These are phyloP conservation scores for Campopleginae sp. DNA, from an alignment of 2,888 invertebrate genomes.

Conservation along the genomic window DNA sequence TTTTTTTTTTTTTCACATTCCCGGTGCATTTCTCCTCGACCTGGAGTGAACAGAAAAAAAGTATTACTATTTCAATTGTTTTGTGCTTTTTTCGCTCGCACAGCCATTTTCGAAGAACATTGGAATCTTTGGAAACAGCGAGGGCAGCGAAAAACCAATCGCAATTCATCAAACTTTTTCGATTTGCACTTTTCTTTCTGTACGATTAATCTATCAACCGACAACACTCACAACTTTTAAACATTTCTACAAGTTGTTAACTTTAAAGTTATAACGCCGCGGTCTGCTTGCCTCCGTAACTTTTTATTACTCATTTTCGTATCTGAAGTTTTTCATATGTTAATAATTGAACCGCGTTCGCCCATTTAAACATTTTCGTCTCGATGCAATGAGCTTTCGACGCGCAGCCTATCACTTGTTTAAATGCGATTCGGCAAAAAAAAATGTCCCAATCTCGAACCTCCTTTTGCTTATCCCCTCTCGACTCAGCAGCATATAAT, in stretches of 20 bases:
- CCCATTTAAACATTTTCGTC: not conserved
- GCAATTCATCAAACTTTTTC: constrained; percentile 22
- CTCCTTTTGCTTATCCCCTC: not conserved
- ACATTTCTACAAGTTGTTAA: constrained; percentile 4
- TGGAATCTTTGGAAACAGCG: not conserved
- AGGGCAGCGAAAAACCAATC: constrained; percentile 15
- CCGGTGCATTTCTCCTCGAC: constrained; percentile 30
- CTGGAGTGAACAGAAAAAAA: not conserved
- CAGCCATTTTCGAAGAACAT: constrained; percentile 31
- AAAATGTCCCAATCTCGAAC: not conserved
- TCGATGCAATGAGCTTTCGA: not conserved
- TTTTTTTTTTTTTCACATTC: constrained; percentile 22
- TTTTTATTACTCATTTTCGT: not conserved
- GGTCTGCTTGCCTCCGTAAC: not conserved
- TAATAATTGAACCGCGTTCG: not conserved
- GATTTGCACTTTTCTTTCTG: constrained; percentile 24
- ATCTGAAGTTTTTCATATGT: not conserved
- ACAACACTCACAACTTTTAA: constrained; percentile 17
- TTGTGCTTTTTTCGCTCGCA: not conserved
- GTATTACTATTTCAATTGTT: constrained; percentile 26
- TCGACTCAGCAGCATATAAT: not conserved
- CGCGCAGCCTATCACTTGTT: not conserved
- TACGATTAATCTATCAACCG: constrained; percentile 9
- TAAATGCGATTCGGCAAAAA: not conserved
- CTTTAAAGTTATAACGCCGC: too few species aligned